Percentiles rank a stretch among this genome's conserved stretches.
Conservation (phyloP, 2,888 invertebrate genomes). For the Drosophila rellima region DNA sequence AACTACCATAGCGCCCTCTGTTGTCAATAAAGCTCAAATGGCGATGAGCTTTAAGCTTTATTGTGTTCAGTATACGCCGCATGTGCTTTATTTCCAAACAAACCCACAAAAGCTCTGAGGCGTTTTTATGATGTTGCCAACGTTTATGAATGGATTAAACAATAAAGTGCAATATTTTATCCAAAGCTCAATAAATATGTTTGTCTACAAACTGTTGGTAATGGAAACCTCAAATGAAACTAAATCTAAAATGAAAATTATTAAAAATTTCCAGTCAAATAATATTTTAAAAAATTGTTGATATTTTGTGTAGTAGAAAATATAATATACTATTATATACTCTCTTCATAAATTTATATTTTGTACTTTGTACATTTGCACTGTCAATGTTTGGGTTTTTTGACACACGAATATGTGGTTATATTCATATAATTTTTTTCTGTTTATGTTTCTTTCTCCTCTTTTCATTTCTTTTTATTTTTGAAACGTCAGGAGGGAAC, state of each 20-base stretch:
- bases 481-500: constrained; percentile 17
- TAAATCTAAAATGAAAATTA: too few species aligned
- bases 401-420: background rate
- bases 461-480: background rate
- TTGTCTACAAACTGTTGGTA: background rate
- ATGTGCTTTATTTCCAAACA: background rate
- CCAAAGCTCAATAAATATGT: background rate
- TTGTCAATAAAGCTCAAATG: background rate
- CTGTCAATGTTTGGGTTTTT: background rate
- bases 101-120: background rate
- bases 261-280: too few species aligned
- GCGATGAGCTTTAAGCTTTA: background rate
- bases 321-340: too few species aligned
- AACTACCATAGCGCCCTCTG: constrained; percentile 12
- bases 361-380: background rate
- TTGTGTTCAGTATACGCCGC: background rate
- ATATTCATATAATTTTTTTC: background rate
- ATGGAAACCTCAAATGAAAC: background rate
- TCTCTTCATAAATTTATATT: background rate
- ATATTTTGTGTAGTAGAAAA: too few species aligned
- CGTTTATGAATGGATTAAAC: background rate
- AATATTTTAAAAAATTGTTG: too few species aligned
- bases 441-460: background rate
- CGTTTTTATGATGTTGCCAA: background rate
- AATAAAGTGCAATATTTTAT: background rate